A percentile compares a stretch with the other conserved stretches of the same genome.
phyloP scores from a whole-genome alignment of 1,140 invertebrate genomes.

The Drosophila rufa region DNA sequence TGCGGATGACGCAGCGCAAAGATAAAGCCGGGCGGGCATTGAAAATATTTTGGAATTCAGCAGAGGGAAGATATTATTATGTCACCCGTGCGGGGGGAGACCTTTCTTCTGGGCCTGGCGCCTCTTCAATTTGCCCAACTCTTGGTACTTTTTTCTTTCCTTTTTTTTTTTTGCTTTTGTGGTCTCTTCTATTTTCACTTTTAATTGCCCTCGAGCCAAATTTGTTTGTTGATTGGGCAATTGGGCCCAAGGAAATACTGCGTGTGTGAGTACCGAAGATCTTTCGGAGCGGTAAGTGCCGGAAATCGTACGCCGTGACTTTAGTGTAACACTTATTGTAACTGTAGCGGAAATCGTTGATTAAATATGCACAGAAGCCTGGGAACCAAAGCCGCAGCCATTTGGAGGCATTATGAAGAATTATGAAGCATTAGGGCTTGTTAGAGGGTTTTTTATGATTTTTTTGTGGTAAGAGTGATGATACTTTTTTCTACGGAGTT shows the following conservation, averaged over 20 bases:
- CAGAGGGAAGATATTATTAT: slow-evolving; percentile 38
- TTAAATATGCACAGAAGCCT: slow-evolving; percentile 31
- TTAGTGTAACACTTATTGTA: slow-evolving; percentile 37
- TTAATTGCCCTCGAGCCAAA: slow-evolving; percentile 59
- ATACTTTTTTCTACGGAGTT: background rate
- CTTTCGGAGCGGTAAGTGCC: slow-evolving; percentile 30
- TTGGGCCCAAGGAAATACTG: slow-evolving; percentile 18
- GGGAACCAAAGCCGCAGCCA: slow-evolving; percentile 13
- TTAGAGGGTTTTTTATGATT: slow-evolving; percentile 5
- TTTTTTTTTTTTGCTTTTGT: background rate
- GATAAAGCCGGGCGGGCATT: slow-evolving; percentile 25
- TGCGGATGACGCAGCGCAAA: slow-evolving; percentile 33
- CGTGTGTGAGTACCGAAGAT: slow-evolving; percentile 15
- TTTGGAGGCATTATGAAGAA: background rate
- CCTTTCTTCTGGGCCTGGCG: slow-evolving; percentile 21
- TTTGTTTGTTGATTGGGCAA: slow-evolving; percentile 60
- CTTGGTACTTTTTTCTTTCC: background rate
- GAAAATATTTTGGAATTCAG: background rate
- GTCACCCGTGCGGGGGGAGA: slow-evolving; percentile 33
- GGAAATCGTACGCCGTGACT: slow-evolving; percentile 45
- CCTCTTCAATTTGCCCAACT: slow-evolving; percentile 43
- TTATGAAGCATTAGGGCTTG: slow-evolving; percentile 6
- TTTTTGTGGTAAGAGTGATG: background rate
- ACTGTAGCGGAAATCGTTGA: slow-evolving; percentile 65
- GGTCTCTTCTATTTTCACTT: slow-evolving; percentile 64